phyloP scores from a whole-genome alignment of 2,888 invertebrate species.

The Nineta flava region DNA sequence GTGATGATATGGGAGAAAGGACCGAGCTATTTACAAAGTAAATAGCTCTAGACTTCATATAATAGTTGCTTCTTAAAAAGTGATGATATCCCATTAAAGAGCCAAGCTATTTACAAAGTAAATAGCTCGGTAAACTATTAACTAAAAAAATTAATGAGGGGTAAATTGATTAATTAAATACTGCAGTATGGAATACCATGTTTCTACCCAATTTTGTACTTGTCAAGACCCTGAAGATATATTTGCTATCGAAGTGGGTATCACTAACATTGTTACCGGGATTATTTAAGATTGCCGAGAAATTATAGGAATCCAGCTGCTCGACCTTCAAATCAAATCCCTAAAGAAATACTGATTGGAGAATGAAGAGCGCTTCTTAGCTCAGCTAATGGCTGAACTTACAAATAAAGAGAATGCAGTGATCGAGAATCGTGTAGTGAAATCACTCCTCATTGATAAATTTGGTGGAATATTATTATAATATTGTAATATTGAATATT shows the following conservation, averaged over 20 bases:
- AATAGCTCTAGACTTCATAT: no score
- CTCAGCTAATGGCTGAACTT: conserved; percentile 12
- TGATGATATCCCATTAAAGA: no score
- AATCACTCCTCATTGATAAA: conserved; percentile 17
- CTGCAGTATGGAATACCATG: conserved; percentile 13
- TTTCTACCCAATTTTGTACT: conserved; percentile 15
- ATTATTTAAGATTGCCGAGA: conserved; percentile 14
- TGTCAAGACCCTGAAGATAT: conserved; percentile 16
- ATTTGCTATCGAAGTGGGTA: conserved; percentile 17
- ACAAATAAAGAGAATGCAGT: conserved; percentile 10
- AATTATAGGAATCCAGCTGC: conserved; percentile 10
- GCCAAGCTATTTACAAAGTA: no score
- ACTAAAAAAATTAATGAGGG: no score
- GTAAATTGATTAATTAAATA: no score
- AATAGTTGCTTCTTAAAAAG: no score
- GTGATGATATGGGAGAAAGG: no score
- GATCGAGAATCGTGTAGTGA: conserved; percentile 11
- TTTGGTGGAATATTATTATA: conserved; percentile 15
- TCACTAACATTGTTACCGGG: conserved; percentile 14
- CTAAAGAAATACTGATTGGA: conserved; percentile 14
- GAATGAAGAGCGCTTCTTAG: conserved; percentile 13
- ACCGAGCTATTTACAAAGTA: no score
- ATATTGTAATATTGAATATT: no score
- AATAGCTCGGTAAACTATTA: no score
- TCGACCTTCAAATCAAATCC: conserved; percentile 13